phyloP scores from a whole-genome alignment of 2,113 vertebrate species.

The Symphodus melops region DNA sequence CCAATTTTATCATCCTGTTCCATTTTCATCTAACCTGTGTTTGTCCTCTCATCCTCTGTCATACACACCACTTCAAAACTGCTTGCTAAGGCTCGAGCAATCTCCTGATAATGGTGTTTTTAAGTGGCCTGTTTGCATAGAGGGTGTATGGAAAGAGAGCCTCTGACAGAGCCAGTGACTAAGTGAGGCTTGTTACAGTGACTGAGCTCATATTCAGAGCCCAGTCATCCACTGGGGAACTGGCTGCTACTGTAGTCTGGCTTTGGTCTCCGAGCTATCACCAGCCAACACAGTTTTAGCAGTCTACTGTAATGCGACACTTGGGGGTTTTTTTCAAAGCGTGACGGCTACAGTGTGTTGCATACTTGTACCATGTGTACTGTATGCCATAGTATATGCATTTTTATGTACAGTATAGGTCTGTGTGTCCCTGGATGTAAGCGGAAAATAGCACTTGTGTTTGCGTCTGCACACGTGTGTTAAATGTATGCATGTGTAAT shows the following conservation, averaged over 20 bases:
- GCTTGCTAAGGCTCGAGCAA: slow-evolving; percentile 62
- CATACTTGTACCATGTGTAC: slow-evolving; percentile 54
- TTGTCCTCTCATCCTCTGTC: slow-evolving; percentile 59
- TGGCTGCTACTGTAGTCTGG: slow-evolving; percentile 75
- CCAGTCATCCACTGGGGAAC: slow-evolving; percentile 72
- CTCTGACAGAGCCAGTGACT: slow-evolving; percentile 63
- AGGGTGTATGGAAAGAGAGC: slow-evolving; percentile 59
- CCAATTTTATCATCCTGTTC: slow-evolving; percentile 30
- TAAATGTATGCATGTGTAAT: slow-evolving; percentile 15
- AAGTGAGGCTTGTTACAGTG: slow-evolving; percentile 74
- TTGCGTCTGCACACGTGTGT: slow-evolving; percentile 15
- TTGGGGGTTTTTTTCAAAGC: slow-evolving; percentile 58
- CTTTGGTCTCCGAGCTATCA: slow-evolving; percentile 69
- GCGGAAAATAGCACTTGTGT: neutral
- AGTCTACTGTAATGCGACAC: slow-evolving; percentile 68
- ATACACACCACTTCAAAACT: slow-evolving; percentile 60
- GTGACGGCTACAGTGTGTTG: slow-evolving; percentile 44
- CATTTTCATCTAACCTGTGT: slow-evolving; percentile 42
- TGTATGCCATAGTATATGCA: slow-evolving; percentile 39
- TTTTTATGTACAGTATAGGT: slow-evolving; percentile 20
- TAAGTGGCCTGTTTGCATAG: slow-evolving; percentile 76
- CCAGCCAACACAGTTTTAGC: slow-evolving; percentile 72
- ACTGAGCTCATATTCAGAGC: slow-evolving; percentile 73
- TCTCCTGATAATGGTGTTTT: slow-evolving; percentile 70
- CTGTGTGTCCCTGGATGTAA: slow-evolving; percentile 2